Base-by-base conservation (phyloP, 2,797 vertebrate species). In the Streptopelia turtur region DNA sequence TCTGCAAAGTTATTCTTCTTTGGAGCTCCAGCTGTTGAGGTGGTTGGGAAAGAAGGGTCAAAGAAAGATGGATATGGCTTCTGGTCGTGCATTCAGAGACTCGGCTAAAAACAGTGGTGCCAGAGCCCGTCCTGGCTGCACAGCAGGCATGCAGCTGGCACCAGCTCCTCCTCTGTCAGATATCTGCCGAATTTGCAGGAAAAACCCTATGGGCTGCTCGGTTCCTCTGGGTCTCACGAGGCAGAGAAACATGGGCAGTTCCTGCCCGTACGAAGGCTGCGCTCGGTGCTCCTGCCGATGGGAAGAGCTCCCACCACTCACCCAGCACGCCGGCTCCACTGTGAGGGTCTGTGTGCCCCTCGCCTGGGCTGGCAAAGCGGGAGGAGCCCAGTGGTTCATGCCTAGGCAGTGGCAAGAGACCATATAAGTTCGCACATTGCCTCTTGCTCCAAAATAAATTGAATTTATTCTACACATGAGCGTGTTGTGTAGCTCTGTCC, bases 371-470 rank as follows among this genome's bases (percentile, higher is more conserved):
- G 63, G 41, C 45, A 45, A 31, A 91, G 75, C 0, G 0, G 30
- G 61, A 52, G 43, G 71, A 76, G 47, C 5, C 1, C 25, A 64
- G 63, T 16, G 35, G 25, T 85, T 92, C 2, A 0, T 53, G 37
- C 59, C 25, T 17, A 50, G 53, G 33, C 27, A 27, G 47, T 30
- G 47, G 18, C 56, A 87, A 43, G 60, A 60, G 69, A 69, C 70
- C 15, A 13, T 10, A 7, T 70, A 82, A 93, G 37, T 53, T 92
- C 59, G 53, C 45, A 25, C 31, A 24, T 6, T 90, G 59, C 43
- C 27, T 47, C 71, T 86, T 70, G 31, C 75, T 78, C 16, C 10
- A 25, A 82, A 96, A 97, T 97, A 97, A 97, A 97, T 13, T 6
- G 47, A 79, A 50, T 93, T 94, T 65, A 71, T 71, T 93, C 77